Evolutionary conservation across 2,113 vertebrate species (phyloP).

Genomic region (Fukomys damarensis): DNA sequence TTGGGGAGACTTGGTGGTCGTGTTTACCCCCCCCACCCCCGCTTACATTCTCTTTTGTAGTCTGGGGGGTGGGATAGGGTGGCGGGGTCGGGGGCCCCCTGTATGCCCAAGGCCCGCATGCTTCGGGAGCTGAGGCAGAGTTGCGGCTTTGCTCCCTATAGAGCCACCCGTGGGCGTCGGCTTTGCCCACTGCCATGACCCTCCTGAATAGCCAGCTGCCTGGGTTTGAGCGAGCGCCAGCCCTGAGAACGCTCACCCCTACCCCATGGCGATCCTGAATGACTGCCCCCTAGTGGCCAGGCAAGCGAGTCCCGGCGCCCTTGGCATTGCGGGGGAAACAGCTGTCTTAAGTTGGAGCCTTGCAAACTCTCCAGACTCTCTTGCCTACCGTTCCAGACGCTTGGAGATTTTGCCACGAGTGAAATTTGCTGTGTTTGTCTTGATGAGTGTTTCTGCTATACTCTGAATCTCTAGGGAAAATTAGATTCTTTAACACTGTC

Average conservation of each 20-base stretch:
- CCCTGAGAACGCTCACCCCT: neutral
- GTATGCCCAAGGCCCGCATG: neutral
- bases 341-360: neutral
- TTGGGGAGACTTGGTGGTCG: too few relatives aligned
- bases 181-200: neutral
- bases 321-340: neutral
- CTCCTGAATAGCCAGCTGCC: neutral
- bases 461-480: neutral
- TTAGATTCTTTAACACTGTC: neutral
- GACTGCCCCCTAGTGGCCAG: neutral
- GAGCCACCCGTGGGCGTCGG: neutral
- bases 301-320: neutral
- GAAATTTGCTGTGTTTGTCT: slow-evolving; percentile 13
- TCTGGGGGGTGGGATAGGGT: rapidly evolving
- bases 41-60: neutral
- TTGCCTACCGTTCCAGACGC: neutral
- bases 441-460: neutral
- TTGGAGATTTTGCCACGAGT: slow-evolving; percentile 41
- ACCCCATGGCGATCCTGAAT: neutral
- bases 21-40: neutral
- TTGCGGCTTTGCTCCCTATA: neutral
- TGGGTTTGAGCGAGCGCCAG: neutral
- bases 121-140: neutral
- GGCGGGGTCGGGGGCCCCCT: too few relatives aligned
- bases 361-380: neutral